Conservation (phyloP, 1,140 invertebrate species). For the Lasioglossum albipes region DNA sequence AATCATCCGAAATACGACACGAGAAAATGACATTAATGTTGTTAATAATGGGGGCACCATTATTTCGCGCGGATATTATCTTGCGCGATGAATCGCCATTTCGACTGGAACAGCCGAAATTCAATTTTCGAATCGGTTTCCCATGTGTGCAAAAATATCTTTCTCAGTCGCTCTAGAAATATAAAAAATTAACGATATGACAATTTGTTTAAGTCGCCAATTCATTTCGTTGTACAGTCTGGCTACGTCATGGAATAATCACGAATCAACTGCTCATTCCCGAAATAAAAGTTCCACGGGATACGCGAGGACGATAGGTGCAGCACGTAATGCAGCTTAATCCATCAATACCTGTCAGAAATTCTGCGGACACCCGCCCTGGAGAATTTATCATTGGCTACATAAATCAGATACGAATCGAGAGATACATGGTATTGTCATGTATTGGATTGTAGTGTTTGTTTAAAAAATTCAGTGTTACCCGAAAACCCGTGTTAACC, state of each 20-base stretch:
- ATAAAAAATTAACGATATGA: too few species aligned
- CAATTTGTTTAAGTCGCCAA: too few species aligned
- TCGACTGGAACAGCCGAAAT: too few species aligned
- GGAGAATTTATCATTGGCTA: slow-evolving; percentile 65
- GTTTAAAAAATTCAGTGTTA: background rate
- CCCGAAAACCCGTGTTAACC: background rate
- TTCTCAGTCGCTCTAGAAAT: too few species aligned
- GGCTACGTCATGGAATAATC: background rate
- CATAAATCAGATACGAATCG: slow-evolving; percentile 63
- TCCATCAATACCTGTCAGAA: slow-evolving; percentile 68
- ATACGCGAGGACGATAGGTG: slow-evolving; percentile 57
- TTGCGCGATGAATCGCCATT: too few species aligned
- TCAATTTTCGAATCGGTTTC: too few species aligned
- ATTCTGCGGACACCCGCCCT: slow-evolving; percentile 37
- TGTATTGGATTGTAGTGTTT: background rate
- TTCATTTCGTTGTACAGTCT: background rate
- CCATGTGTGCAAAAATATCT: too few species aligned
- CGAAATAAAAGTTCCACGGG: slow-evolving; percentile 69
- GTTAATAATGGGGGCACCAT: too few species aligned
- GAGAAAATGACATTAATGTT: background rate
- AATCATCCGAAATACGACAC: slow-evolving; percentile 20
- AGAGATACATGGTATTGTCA: background rate
- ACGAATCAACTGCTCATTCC: slow-evolving; percentile 54
- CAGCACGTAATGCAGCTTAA: slow-evolving; percentile 65
- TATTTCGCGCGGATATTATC: too few species aligned